Base-by-base conservation (phyloP, 2,888 invertebrate species). In the Iphiclides podalirius region DNA sequence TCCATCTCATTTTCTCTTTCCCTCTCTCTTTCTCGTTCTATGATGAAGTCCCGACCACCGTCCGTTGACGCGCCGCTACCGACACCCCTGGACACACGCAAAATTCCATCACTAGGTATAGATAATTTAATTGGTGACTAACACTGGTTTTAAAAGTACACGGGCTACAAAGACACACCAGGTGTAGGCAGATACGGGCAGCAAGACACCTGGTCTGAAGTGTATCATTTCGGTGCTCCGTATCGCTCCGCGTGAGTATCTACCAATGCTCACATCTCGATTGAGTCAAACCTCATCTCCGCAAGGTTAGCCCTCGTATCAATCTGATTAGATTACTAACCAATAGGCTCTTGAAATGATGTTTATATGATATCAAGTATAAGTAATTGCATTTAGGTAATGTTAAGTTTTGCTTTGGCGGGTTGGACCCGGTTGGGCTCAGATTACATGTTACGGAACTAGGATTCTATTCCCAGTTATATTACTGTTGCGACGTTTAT, bases 11-110 rank as follows among this genome's bases (percentile, higher is more conserved):
- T 66, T 41, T 85, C 84, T 23, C 81, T 56, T 58, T 86, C 86
- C 13, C 87, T 59, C 60, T 88, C 86, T 2, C 89, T 59, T 64
- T 89, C 89, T 6, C 87, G 63, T 66, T 89, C 89, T 0, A 89
- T 71, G 9, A 67, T 72, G 1, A 68, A 71, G 33, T 81, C 87
- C 1, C 72, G 76, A 4, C 69, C 63, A 13, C 64, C 71, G 4
- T 55, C 57, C 26, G 72, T 68, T 12, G 65, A 70, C 1, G 53
- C 56, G 7, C 75, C 75, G 23, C 71, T 68, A 48, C 79, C 78
- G 20, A 79, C 77, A 20, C 86, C 84, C 75, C 87, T 87, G 71
- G 52, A 53, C 55, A 58, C 52, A 54, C 11, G 8, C n/a, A 31
- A 1, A 31, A 6, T 31, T 31, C 2, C n/a, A 31, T 26, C 26